These are phyloP conservation scores for Laodelphax striatellus DNA, from an alignment of 1,140 invertebrate genomes.

Conservation along the genomic window DNA sequence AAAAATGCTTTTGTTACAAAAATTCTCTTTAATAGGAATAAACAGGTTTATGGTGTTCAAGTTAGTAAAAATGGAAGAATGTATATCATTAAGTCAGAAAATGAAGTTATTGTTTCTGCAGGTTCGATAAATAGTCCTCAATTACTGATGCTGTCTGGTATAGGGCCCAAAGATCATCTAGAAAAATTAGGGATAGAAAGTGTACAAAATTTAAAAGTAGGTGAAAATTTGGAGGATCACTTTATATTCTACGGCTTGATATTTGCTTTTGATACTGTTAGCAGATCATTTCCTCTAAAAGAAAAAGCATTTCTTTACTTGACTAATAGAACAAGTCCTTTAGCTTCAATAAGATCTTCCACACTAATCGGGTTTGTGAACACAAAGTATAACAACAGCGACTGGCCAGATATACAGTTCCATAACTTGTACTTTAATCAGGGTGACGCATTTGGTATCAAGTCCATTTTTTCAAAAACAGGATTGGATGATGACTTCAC, in stretches of 20 bases:
- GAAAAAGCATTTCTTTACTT: constrained; percentile 1
- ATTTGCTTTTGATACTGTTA: background rate
- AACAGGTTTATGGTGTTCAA: constrained; percentile 60
- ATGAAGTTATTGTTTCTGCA: constrained; percentile 31
- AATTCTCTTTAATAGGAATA: constrained; percentile 31
- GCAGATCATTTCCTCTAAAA: background rate
- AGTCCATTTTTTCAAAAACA: constrained; percentile 37
- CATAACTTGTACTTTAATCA: constrained; percentile 23
- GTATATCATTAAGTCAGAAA: constrained; percentile 23
- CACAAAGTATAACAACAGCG: background rate
- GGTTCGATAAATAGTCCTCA: constrained; percentile 31
- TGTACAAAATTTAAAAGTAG: constrained; percentile 20
- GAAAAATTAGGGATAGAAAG: constrained; percentile 23
- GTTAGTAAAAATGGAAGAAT: constrained; percentile 43
- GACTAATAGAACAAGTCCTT: background rate
- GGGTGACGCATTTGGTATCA: constrained; percentile 39
- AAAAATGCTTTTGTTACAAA: constrained; percentile 38
- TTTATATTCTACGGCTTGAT: constrained; percentile 14
- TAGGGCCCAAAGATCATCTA: constrained; percentile 35
- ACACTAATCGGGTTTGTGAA: background rate
- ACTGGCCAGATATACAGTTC: constrained; percentile 36
- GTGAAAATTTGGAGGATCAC: constrained; percentile 39
- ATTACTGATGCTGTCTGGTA: constrained; percentile 37
- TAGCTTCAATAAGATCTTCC: background rate
- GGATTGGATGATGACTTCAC: constrained; percentile 57